A percentile compares a stretch with the other conserved stretches of the same genome.
phyloP scores from a whole-genome alignment of 2,888 invertebrate species.

The Nebria brevicollis region DNA sequence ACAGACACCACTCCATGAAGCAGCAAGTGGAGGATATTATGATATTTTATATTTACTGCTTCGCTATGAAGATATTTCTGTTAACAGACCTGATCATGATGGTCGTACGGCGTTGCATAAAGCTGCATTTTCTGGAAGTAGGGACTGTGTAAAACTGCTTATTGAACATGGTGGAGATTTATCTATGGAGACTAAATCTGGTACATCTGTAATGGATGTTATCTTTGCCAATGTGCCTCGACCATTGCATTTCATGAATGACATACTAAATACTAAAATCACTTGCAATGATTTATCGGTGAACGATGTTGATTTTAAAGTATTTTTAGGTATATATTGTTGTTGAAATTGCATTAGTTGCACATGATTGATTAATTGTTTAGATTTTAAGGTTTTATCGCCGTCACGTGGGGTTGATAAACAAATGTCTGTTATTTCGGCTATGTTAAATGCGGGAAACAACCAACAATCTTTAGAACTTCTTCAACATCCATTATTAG shows the following conservation, averaged over 20 bases:
- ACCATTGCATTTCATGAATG: slow-evolving; percentile 58
- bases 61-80: slow-evolving; percentile 50
- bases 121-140: slow-evolving; percentile 65
- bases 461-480: slow-evolving; percentile 60
- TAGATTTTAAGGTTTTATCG: slow-evolving; percentile 61
- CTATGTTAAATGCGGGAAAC: slow-evolving; percentile 60
- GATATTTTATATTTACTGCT: slow-evolving; percentile 54
- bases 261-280: slow-evolving; percentile 58
- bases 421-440: slow-evolving; percentile 63
- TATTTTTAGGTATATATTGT: slow-evolving; percentile 49
- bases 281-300: slow-evolving; percentile 53
- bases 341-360: background rate
- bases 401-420: slow-evolving; percentile 56
- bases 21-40: slow-evolving; percentile 57
- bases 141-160: slow-evolving; percentile 63
- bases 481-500: slow-evolving; percentile 64
- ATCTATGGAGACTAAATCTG: slow-evolving; percentile 56
- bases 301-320: slow-evolving; percentile 53
- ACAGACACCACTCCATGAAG: slow-evolving; percentile 61
- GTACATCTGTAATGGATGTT: slow-evolving; percentile 59
- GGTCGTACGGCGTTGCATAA: slow-evolving; percentile 66
- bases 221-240: slow-evolving; percentile 59
- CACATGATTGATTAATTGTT: background rate
- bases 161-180: slow-evolving; percentile 61
- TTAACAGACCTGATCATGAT: slow-evolving; percentile 54